These are phyloP conservation scores for Labia minor DNA, from an alignment of 2,888 invertebrate genomes.

Conservation along the genomic window DNA sequence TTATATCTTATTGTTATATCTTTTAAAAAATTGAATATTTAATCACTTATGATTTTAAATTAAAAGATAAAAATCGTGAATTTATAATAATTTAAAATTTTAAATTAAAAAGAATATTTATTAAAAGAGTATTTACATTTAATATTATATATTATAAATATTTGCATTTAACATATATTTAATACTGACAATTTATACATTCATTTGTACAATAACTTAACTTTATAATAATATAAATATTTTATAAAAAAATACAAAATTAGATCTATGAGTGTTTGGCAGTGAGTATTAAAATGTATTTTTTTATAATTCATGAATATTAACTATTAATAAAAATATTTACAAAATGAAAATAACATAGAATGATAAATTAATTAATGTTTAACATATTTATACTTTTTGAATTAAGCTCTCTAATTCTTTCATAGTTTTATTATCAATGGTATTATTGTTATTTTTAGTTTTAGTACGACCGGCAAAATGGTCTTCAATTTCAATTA, in stretches of 20 bases:
- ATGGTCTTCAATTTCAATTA: slow-evolving; percentile 41
- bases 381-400: too few species aligned
- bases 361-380: too few species aligned
- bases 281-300: background rate
- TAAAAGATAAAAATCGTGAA: too few species aligned
- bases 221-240: too few species aligned
- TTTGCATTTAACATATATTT: background rate
- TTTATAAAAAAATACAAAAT: background rate
- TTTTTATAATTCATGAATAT: too few species aligned
- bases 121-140: background rate
- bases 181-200: background rate
- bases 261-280: background rate
- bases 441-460: background rate
- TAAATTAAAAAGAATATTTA: background rate
- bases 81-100: background rate
- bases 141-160: background rate
- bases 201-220: background rate
- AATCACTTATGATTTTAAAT: too few species aligned
- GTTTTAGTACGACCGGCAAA: slow-evolving; percentile 29
- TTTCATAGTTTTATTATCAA: background rate
- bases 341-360: too few species aligned
- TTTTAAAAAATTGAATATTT: too few species aligned
- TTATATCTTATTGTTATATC: too few species aligned
- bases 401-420: background rate
- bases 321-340: too few species aligned